A percentile compares a stretch with the other conserved stretches of the same genome.
phyloP scores from a whole-genome alignment of 2,113 vertebrate species.

The Chascanopsetta lugubris region DNA sequence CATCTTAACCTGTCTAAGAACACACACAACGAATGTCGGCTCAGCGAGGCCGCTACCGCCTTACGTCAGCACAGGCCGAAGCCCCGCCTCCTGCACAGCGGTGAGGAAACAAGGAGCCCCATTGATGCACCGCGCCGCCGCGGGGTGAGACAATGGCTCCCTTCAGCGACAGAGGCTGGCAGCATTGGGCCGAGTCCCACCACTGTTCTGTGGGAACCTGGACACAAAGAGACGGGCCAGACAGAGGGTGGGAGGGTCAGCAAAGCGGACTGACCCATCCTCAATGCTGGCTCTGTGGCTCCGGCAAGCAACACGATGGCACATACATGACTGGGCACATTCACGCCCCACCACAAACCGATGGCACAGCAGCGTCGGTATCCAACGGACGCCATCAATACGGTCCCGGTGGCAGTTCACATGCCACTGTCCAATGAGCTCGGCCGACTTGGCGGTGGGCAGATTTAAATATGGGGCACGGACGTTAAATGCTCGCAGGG shows the following conservation, averaged over 20 bases:
- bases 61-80: conserved; percentile 25
- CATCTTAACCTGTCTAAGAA: conserved; percentile 16
- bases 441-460: conserved; percentile 15
- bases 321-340: conserved; percentile 48
- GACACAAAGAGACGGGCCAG: conserved; percentile 63
- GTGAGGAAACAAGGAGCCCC: conserved; percentile 69
- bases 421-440: conserved; percentile 10
- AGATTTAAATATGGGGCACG: conserved; percentile 54
- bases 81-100: conserved; percentile 46
- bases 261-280: conserved; percentile 59
- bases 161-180: conserved; percentile 70
- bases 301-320: conserved; percentile 10
- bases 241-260: conserved; percentile 61
- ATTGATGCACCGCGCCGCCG: conserved; percentile 63
- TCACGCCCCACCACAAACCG: conserved; percentile 30
- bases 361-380: conserved; percentile 30
- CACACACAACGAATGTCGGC: conserved; percentile 16
- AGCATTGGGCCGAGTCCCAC: conserved; percentile 66
- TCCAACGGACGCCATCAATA: conserved; percentile 37
- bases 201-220: conserved; percentile 66
- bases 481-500: conserved; percentile 25
- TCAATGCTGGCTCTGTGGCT: conserved; percentile 35
- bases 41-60: conserved; percentile 35
- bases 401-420: conserved; percentile 34
- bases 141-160: conserved; percentile 75